Conservation (phyloP, 2,888 invertebrate species). For the Autographa pulchrina region DNA sequence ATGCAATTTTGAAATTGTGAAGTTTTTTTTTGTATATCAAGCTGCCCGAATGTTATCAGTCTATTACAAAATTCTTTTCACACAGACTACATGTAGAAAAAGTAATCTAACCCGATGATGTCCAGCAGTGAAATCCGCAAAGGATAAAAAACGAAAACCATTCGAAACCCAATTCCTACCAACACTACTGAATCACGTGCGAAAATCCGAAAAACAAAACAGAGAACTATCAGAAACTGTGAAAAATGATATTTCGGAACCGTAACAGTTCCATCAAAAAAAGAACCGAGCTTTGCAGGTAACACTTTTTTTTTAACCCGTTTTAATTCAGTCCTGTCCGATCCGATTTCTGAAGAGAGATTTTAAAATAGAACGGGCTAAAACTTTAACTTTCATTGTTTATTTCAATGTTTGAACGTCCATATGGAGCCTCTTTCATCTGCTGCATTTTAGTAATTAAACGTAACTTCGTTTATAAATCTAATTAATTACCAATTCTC, state of each 20-base stretch:
- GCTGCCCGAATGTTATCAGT: too few relatives aligned
- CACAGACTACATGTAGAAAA: neutral
- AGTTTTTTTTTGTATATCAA: too few relatives aligned
- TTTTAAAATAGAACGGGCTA: neutral
- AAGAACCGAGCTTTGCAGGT: neutral
- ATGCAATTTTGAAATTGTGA: too few relatives aligned
- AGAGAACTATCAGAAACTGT: neutral
- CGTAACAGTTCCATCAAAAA: neutral
- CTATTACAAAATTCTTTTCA: too few relatives aligned
- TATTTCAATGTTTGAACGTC: too few relatives aligned
- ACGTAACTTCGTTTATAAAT: too few relatives aligned
- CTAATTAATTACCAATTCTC: too few relatives aligned
- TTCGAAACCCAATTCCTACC: neutral
- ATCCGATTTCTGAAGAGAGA: neutral
- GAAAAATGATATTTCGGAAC: neutral
- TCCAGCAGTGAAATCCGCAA: too few relatives aligned
- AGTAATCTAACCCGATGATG: neutral
- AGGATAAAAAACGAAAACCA: neutral
- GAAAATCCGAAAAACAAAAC: neutral
- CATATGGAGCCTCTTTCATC: too few relatives aligned
- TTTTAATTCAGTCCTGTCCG: neutral
- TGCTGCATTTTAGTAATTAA: too few relatives aligned
- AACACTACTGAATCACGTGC: neutral
- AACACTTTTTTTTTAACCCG: neutral
- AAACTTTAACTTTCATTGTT: too few relatives aligned